Conservation (phyloP, 2,797 vertebrate genomes). For the Harpagifer antarcticus region DNA sequence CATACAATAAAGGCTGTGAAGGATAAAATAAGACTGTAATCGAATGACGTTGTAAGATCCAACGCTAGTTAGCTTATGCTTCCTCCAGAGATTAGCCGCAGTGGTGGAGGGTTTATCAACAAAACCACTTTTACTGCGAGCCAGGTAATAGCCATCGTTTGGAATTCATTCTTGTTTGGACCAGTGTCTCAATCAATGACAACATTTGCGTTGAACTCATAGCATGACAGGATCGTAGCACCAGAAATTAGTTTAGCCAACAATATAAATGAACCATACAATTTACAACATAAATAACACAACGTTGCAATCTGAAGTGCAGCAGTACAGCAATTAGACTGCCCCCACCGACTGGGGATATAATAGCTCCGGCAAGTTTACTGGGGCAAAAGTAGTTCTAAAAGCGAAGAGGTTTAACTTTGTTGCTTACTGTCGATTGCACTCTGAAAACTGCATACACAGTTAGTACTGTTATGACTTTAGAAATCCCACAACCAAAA, state of each 20-base stretch:
- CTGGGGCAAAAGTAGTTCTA: neutral
- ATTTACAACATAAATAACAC: conserved; percentile 22
- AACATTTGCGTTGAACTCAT: neutral
- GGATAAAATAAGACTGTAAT: neutral
- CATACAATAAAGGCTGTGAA: neutral
- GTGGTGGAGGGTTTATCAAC: conserved; percentile 64
- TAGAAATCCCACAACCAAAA: neutral
- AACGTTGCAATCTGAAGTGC: conserved; percentile 27
- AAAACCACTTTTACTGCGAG: conserved; percentile 62
- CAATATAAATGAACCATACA: neutral
- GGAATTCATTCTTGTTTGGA: conserved; percentile 9
- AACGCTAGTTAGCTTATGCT: conserved; percentile 36
- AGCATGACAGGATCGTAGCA: neutral
- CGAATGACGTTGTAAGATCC: conserved; percentile 36
- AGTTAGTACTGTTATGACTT: neutral
- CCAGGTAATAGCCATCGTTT: conserved; percentile 46
- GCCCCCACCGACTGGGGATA: conserved; percentile 39
- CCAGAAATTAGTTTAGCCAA: no score
- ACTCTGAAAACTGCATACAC: neutral
- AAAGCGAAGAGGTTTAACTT: conserved; percentile 1
- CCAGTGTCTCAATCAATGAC: conserved; percentile 21
- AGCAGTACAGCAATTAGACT: conserved; percentile 72
- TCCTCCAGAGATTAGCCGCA: conserved; percentile 64
- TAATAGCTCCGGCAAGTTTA: conserved; percentile 16
- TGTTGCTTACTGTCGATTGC: neutral